Percentiles rank a stretch among this genome's conserved stretches.
Conservation (phyloP, 2,797 vertebrate species). For the Rhabdomys pumilio region DNA sequence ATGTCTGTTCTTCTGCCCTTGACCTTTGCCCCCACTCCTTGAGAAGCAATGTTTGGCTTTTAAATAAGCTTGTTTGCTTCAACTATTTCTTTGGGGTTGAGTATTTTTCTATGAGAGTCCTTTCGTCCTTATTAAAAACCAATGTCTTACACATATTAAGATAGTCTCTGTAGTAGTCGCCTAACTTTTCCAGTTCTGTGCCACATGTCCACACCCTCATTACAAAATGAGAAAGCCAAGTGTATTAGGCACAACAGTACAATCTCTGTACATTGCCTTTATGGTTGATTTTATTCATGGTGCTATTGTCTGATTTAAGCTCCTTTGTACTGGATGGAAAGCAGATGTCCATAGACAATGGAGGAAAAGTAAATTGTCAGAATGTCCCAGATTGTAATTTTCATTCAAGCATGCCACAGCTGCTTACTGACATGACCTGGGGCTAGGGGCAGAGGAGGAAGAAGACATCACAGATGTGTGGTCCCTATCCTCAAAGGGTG, state of each 20-base stretch:
- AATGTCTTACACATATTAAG: not conserved
- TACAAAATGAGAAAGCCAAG: not conserved
- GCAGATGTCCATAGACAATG: slow-evolving; percentile 73
- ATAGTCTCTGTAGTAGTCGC: not conserved
- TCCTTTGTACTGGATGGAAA: slow-evolving; percentile 62
- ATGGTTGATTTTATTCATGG: slow-evolving; percentile 58
- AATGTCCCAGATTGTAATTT: slow-evolving; percentile 49
- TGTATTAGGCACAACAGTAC: not conserved
- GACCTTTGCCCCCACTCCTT: not conserved
- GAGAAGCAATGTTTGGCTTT: not conserved
- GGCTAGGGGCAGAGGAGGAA: not conserved
- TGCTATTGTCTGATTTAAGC: slow-evolving; percentile 64
- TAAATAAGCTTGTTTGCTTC: not conserved
- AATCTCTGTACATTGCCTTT: slow-evolving; percentile 49
- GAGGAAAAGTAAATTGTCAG: slow-evolving; percentile 63
- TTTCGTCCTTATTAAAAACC: not conserved
- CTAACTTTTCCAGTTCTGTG: slow-evolving; percentile 2
- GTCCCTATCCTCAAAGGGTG: not conserved
- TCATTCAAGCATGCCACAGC: slow-evolving; percentile 9
- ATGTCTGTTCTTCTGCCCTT: not conserved
- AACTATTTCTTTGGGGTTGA: not conserved
- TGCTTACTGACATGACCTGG: not conserved
- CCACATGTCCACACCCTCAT: not conserved
- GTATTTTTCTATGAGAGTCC: not conserved
- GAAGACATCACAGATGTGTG: not conserved